These are phyloP conservation scores for Tenthredo mesomela DNA, from an alignment of 2,888 invertebrate species.

Conservation along the genomic window DNA sequence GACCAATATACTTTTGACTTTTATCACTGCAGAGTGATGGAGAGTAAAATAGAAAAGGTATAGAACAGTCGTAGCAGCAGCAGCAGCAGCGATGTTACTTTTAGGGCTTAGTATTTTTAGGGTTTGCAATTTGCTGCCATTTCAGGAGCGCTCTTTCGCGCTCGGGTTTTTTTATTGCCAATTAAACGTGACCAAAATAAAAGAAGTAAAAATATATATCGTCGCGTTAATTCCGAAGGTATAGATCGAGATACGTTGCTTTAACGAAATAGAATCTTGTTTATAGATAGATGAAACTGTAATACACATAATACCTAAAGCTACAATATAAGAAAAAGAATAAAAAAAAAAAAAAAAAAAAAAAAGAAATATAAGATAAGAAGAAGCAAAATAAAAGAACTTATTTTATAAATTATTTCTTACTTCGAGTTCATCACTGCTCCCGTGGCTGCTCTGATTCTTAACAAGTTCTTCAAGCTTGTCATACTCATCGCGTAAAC, in stretches of 20 bases:
- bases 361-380: not conserved
- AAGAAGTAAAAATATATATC: conserved; percentile 19
- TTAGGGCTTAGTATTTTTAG: conserved; percentile 19
- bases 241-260: not conserved
- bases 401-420: conserved; percentile 49
- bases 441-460: conserved; percentile 71
- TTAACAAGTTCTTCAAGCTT: conserved; percentile 89
- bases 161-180: conserved; percentile 20
- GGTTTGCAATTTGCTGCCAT: conserved; percentile 32
- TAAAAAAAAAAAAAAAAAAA: conserved; percentile 16
- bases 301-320: not conserved
- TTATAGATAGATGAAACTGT: not conserved
- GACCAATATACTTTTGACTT: not conserved
- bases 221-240: not conserved
- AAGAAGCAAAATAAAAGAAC: not conserved
- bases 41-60: not conserved
- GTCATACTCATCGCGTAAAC: conserved; percentile 93
- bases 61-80: not conserved
- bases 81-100: not conserved
- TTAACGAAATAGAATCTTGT: not conserved
- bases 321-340: not conserved
- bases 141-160: conserved; percentile 45
- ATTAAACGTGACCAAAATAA: conserved; percentile 46
- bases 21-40: not conserved
- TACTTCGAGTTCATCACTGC: conserved; percentile 74